Percentiles rank a stretch among this genome's conserved stretches.
phyloP scores from a whole-genome alignment of 2,888 invertebrate genomes.

The Nomada hirtipes region DNA sequence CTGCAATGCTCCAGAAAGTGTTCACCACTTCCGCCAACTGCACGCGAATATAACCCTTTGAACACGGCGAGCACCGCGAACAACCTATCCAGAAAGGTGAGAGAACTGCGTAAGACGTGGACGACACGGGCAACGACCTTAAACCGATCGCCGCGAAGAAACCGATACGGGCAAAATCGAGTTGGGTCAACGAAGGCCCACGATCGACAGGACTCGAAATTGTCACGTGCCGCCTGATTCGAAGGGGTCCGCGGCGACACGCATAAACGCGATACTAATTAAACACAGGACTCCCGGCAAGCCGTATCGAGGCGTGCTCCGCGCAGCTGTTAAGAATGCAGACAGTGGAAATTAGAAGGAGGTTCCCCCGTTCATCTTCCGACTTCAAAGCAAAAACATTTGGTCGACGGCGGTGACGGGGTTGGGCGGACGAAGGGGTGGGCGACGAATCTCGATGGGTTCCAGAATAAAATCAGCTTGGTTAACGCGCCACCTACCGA shows the following conservation, averaged over 20 bases:
- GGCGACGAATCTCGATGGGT: conserved; percentile 9
- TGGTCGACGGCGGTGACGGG: conserved; percentile 55
- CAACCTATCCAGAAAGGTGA: not conserved
- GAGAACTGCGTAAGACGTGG: too few species aligned
- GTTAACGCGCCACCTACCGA: conserved; percentile 62
- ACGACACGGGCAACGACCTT: too few species aligned
- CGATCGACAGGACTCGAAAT: conserved; percentile 45
- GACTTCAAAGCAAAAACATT: conserved; percentile 81
- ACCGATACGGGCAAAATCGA: not conserved
- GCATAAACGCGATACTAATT: conserved; percentile 76
- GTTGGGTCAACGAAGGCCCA: not conserved
- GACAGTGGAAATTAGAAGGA: conserved; percentile 79
- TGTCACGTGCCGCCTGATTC: conserved; percentile 20
- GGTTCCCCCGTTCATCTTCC: conserved; percentile 75
- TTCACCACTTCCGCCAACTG: not conserved
- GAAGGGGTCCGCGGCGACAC: conserved; percentile 54
- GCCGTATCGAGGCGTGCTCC: conserved; percentile 63
- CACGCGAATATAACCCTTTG: not conserved
- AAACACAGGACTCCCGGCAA: conserved; percentile 68
- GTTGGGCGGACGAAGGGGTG: not conserved
- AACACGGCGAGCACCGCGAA: not conserved
- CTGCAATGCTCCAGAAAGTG: not conserved
- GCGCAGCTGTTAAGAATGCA: conserved; percentile 77
- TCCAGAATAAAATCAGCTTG: conserved; percentile 67
- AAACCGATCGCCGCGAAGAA: not conserved